Percentiles rank a stretch among this genome's conserved stretches.
These are phyloP conservation scores for Maniola jurtina DNA, from an alignment of 1,140 invertebrate genomes.

Conservation along the genomic window DNA sequence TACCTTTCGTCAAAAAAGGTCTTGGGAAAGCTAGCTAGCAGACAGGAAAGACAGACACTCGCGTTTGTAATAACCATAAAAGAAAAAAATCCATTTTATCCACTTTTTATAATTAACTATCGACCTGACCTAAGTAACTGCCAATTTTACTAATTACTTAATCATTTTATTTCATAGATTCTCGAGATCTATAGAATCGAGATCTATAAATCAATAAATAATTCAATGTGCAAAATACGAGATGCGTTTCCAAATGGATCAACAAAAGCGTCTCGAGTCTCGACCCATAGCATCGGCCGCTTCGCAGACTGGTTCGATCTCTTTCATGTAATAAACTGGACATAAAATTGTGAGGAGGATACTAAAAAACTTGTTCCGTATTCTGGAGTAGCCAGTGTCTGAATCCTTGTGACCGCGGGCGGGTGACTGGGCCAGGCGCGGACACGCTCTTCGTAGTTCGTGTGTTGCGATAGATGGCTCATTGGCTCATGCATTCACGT, in stretches of 20 bases:
- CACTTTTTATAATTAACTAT: no score
- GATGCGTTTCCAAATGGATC: constrained; percentile 1
- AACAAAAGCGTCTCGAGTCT: constrained; percentile 17
- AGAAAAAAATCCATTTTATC: no score
- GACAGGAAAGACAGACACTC: no score
- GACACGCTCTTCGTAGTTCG: constrained; percentile 34
- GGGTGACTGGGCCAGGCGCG: constrained; percentile 44
- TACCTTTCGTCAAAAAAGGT: no score
- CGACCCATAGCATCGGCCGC: constrained; percentile 15
- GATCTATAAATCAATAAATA: no score
- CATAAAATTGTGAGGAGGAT: constrained; percentile 32
- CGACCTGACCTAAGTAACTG: no score
- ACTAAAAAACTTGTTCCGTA: constrained; percentile 48
- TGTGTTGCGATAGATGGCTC: constrained; percentile 51
- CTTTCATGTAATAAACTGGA: constrained; percentile 41
- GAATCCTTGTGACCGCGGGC: constrained; percentile 41
- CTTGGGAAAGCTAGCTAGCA: no score
- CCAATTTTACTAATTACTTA: no score
- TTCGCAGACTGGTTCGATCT: constrained; percentile 31
- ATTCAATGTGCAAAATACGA: neutral
- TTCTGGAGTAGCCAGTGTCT: constrained; percentile 40
- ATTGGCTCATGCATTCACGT: constrained; percentile 51
- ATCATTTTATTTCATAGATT: no score
- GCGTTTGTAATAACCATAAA: no score
- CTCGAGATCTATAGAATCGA: no score